A percentile compares a stretch with the other conserved stretches of the same genome.
Evolutionary conservation across 2,797 vertebrate genomes (phyloP).

Genomic region (Halcyon chelicuti): DNA sequence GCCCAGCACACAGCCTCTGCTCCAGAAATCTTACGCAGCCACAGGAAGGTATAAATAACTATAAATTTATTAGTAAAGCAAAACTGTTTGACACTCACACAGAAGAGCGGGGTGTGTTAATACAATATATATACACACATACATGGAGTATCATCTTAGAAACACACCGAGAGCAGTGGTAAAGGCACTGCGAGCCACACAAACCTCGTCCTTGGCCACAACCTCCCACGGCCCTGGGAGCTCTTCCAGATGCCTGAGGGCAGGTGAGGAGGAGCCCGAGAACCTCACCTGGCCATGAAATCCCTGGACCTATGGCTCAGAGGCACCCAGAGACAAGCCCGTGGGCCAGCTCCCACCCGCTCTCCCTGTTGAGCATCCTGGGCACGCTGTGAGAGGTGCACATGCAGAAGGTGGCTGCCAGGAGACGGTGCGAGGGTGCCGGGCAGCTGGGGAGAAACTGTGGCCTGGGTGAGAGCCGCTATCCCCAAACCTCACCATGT

Average conservation of each 20-base stretch:
- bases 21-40: conserved; percentile 27
- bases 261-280: background rate
- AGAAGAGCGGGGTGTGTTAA: conserved; percentile 58
- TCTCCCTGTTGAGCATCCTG: background rate
- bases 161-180: conserved; percentile 60
- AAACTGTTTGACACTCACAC: conserved; percentile 68
- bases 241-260: rapidly evolving
- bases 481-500: background rate
- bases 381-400: background rate
- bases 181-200: conserved; percentile 68
- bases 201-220: background rate
- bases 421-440: background rate
- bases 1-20: rapidly evolving
- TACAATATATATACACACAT: conserved; percentile 62
- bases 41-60: conserved; percentile 69
- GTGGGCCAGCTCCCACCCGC: background rate
- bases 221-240: background rate
- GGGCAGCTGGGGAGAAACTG: background rate
- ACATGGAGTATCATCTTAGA: conserved; percentile 44
- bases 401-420: background rate
- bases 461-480: background rate
- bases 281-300: background rate
- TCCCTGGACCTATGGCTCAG: rapidly evolving
- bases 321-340: background rate
- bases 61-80: conserved; percentile 76